Conservation (phyloP, 2,888 invertebrate species). For the Netelia fuscicornis region DNA sequence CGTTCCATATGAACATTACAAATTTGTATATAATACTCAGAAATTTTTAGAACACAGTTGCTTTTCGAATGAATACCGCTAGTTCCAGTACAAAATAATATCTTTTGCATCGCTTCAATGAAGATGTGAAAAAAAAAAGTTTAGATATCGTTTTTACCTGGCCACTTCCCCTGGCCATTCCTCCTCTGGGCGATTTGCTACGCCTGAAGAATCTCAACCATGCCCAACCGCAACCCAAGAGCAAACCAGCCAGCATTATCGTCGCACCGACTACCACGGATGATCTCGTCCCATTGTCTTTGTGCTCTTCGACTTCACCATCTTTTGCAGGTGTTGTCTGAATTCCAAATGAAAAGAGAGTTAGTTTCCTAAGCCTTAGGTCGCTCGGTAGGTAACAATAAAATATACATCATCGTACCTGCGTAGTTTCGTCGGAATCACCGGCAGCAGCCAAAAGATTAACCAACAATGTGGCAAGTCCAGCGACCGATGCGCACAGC, state of each 20-base stretch:
- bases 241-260: slow-evolving; percentile 79
- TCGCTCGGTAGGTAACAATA: not conserved
- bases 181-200: slow-evolving; percentile 81
- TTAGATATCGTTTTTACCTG: slow-evolving; percentile 79
- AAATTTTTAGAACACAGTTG: too few relatives aligned
- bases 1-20: too few relatives aligned
- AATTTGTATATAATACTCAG: too few relatives aligned
- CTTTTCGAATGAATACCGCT: not conserved
- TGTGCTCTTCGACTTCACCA: slow-evolving; percentile 64
- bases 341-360: not conserved
- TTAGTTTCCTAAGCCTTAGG: not conserved
- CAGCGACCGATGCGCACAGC: slow-evolving; percentile 80
- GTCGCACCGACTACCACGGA: slow-evolving; percentile 80
- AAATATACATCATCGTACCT: not conserved
- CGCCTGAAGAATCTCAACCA: slow-evolving; percentile 81
- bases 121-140: slow-evolving; percentile 14
- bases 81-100: not conserved
- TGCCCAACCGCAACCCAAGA: slow-evolving; percentile 79
- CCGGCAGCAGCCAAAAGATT: slow-evolving; percentile 75
- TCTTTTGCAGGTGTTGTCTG: slow-evolving; percentile 45
- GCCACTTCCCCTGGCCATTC: slow-evolving; percentile 80
- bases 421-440: slow-evolving; percentile 25
- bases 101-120: slow-evolving; percentile 27
- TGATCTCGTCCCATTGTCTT: slow-evolving; percentile 73
- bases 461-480: slow-evolving; percentile 79